Percentiles rank a stretch among this genome's conserved stretches.
These are phyloP conservation scores for Chamaea fasciata DNA, from an alignment of 2,113 vertebrate species.

Conservation along the genomic window DNA sequence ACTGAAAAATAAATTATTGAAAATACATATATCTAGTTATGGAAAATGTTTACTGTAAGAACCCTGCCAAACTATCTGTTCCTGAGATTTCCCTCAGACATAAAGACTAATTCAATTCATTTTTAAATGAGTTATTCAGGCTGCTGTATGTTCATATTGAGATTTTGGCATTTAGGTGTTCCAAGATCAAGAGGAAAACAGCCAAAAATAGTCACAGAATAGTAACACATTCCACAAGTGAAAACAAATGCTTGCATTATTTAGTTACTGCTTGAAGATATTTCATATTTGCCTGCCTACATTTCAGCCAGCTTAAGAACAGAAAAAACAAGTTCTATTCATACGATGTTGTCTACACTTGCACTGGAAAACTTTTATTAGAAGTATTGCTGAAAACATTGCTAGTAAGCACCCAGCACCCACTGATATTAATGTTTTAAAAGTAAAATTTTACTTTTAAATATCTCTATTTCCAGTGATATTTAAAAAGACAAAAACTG, in stretches of 20 bases:
- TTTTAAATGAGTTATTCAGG: background rate
- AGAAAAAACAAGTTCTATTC: background rate
- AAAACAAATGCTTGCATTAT: slow-evolving; percentile 49
- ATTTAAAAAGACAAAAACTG: background rate
- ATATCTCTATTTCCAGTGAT: background rate
- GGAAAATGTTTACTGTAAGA: slow-evolving; percentile 22
- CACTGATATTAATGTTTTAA: background rate
- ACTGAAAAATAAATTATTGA: background rate
- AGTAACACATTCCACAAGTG: slow-evolving; percentile 26
- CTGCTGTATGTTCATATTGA: background rate
- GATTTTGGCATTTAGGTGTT: background rate
- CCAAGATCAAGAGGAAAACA: slow-evolving; percentile 10
- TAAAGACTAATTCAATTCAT: background rate
- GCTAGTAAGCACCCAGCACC: background rate
- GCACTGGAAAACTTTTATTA: background rate
- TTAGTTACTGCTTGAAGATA: slow-evolving; percentile 35
- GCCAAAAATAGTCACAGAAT: slow-evolving; percentile 31
- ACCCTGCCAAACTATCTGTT: background rate
- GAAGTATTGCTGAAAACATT: background rate
- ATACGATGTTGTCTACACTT: background rate
- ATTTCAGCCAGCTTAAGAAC: slow-evolving; percentile 20
- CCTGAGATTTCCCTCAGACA: background rate
- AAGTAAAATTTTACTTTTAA: background rate
- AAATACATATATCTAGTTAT: background rate
- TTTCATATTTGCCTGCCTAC: slow-evolving; percentile 49